phyloP scores from a whole-genome alignment of 2,888 invertebrate species.

The Petrolisthes manimaculis region DNA sequence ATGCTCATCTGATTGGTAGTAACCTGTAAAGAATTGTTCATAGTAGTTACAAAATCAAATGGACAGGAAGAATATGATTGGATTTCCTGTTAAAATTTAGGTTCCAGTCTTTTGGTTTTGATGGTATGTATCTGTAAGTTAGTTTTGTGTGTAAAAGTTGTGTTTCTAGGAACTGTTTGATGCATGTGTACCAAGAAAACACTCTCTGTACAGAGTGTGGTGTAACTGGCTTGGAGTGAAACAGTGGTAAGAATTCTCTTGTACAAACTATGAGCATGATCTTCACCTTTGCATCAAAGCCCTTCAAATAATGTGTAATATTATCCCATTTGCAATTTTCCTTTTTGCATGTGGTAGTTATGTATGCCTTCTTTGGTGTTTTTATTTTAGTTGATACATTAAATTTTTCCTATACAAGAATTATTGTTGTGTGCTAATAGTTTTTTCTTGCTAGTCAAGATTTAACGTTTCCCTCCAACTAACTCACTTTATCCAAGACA shows the following conservation, averaged over 20 bases:
- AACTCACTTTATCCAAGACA: conserved; percentile 6
- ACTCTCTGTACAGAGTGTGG: neutral
- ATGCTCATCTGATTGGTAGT: too few relatives aligned
- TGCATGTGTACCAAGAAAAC: too few relatives aligned
- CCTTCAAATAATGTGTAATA: neutral
- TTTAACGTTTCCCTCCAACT: neutral
- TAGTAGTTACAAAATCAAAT: too few relatives aligned
- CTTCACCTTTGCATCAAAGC: conserved; percentile 7
- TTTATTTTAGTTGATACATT: neutral
- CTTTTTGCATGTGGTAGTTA: conserved; percentile 9
- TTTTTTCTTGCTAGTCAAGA: conserved; percentile 15
- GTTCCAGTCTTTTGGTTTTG: too few relatives aligned
- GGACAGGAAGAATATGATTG: too few relatives aligned
- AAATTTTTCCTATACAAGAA: neutral
- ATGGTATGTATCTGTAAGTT: too few relatives aligned
- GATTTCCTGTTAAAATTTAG: too few relatives aligned
- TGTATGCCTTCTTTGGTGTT: conserved; percentile 15
- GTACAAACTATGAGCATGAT: conserved; percentile 9
- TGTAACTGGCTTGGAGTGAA: neutral
- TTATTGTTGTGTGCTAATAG: conserved; percentile 8
- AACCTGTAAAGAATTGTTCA: too few relatives aligned
- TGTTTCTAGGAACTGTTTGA: too few relatives aligned
- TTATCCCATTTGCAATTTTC: conserved; percentile 10
- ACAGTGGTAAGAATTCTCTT: conserved; percentile 5
- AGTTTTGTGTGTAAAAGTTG: too few relatives aligned